Base-by-base conservation (phyloP, 2,113 vertebrate species). In the Phrynosoma blainvillii region DNA sequence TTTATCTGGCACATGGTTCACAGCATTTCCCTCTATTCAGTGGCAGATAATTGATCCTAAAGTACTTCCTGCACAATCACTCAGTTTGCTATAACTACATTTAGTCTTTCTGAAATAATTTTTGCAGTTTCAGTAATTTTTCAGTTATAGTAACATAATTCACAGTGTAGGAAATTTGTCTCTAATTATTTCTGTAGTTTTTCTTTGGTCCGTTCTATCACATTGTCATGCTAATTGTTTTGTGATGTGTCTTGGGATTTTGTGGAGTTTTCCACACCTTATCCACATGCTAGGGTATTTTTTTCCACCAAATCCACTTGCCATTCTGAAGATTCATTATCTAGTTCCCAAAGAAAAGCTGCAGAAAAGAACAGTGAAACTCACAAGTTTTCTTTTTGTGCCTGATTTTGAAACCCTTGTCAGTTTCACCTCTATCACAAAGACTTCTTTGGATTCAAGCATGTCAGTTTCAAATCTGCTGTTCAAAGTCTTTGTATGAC, bases 41-140 rank as follows among this genome's bases (percentile, higher is more conserved):
- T 16, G 18, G 56, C 56, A 59, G 84, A 91, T 94, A 83, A 30
- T 36, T 30, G 82, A 87, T 30, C 89, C 80, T 52, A 85, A 0
- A 52, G 75, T 84, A 82, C 68, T 20, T 66, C 21, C 74, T 36
- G 90, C 40, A 40, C 12, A 81, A 70, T 32, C 30, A 52, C 13
- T 54, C 10, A 42, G 20, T 80, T 13, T 80, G 18, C 65, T 68
- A 70, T 32, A 68, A 23, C 36, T 66, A 21, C 6, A 30, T 70
- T 68, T 47, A 27, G n/a, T 47, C 11, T 36, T 59, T 27, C 1
- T 74, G 70, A 1, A 59, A n/a, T 74, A 59, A 23, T 30, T 74
- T 32, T 54, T 62, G 12, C 52, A 74, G 14, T 2, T 80, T 36
- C 36, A 36, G 36, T 36, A 79, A 13, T 42, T 73, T 40, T 73